Base-by-base conservation (phyloP, 2,888 invertebrate species). In the Azorinus chamasolen region DNA sequence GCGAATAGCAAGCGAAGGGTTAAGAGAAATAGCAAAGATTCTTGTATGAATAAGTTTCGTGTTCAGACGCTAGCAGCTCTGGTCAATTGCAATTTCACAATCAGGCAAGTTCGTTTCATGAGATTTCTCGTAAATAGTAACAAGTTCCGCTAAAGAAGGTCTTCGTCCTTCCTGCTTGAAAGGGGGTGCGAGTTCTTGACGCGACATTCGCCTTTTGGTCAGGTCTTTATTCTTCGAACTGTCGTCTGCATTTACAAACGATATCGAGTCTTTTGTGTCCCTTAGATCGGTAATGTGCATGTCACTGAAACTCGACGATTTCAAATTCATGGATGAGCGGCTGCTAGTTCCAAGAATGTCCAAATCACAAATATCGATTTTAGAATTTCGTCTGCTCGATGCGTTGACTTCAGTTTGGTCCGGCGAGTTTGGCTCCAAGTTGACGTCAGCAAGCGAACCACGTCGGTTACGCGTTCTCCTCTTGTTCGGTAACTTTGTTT, bases 381-480 rank as follows among this genome's bases (percentile, higher is more conserved):
- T 65, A 4, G 79, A 72, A 53, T 65, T 64, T 32, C 74, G 59
- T 61, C 63, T 73, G 27, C 24, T 63, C 2, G 59, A 41, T 2
- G 63, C 48, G 10, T 32, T 32, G 32, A 32, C 32, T 32, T 32
- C 32, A 32, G 32, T 6, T 10, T 32, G 32, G 32, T 32, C 32
- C 6, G 77, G 71, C 6, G 80, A 58, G 16, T 62, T 57, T n/a
- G 50, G 57, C 18, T 81, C 80, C 18, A 81, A 32, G 41, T 64
- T 70, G 50, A 81, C 80, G 10, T 81, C 80, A 2, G 77, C 74
- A 32, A 81, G 66, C 12, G 77, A 77, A 2, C 71, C 80, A 5
- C 74, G 46, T 2, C 75, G 70, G 20, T 8, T 32, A 20, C 55
- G 41, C 32, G 32, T 32, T 4, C 32, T 4, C 32, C 32, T 4